These are phyloP conservation scores for Equus przewalskii DNA, from an alignment of 2,113 vertebrate species.

Conservation along the genomic window DNA sequence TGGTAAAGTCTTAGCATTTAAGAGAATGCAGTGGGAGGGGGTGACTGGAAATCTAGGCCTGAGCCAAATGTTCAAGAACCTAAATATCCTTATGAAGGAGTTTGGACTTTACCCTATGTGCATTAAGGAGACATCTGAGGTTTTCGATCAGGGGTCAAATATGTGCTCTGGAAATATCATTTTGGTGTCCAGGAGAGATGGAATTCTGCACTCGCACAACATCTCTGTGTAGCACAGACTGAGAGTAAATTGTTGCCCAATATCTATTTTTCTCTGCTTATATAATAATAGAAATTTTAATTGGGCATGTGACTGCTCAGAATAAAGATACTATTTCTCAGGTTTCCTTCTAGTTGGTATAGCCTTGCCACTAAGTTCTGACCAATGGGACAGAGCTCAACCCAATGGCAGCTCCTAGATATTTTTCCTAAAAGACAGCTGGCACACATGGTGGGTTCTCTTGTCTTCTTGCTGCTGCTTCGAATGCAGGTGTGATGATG, in stretches of 20 bases:
- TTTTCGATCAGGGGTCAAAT: not conserved
- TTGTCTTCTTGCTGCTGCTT: not conserved
- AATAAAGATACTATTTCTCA: not conserved
- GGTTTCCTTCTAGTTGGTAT: not conserved
- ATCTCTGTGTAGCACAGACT: not conserved
- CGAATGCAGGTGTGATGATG: not conserved
- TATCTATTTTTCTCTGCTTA: not conserved
- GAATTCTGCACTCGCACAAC: not conserved
- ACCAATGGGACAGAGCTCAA: not conserved
- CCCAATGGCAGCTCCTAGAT: not conserved
- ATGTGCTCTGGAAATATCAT: not conserved
- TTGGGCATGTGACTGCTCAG: not conserved
- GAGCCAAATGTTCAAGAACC: not conserved
- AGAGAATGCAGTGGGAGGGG: not conserved
- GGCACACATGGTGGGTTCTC: accelerated
- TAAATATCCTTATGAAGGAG: not conserved
- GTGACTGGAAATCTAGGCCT: not conserved
- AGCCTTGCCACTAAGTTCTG: not conserved
- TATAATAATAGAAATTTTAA: not conserved
- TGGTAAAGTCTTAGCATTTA: not conserved
- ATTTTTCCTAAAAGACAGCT: not conserved
- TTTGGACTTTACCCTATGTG: not conserved
- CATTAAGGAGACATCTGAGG: not conserved
- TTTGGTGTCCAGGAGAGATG: not conserved
- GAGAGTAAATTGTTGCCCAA: not conserved